Base-by-base conservation (phyloP, 2,888 invertebrate species). In the Gandaritis pyraliata region DNA sequence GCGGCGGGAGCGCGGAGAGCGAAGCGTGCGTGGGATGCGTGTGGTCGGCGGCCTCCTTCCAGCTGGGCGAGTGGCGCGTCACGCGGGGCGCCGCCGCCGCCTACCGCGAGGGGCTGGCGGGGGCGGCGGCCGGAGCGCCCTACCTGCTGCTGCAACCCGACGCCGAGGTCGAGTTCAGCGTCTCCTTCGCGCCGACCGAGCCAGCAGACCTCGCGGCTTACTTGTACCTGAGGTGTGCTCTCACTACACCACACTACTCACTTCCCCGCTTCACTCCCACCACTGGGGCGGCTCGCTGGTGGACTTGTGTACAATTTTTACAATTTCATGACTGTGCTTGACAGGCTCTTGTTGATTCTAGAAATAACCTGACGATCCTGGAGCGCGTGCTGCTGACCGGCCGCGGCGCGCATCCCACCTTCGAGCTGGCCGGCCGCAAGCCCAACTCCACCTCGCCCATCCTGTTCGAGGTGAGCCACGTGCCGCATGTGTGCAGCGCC, bases 341-440 rank as follows among this genome's bases (percentile, higher is more conserved):
- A n/a, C n/a, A n/a, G 43, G n/a, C 10, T 7, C 4, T 10, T 43
- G 0, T 1, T 11, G 33, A 1, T 49, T 39, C 4, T 83, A 95
- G 98, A 74, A 99, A 99, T 85, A 99, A 99, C 86, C 90, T 99
- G 77, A 99, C 99, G 0, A 95, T 98, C 39, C 85, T 98, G 77
- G 99, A 99, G 86, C 95, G 96, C 2, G 93, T 98, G 29, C 94
- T 96, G 78, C 86, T 99, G 65, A 94, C 94, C 59, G 98, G 97
- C 0, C 95, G 96, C 78, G 98, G 98, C 13, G 97, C 97, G 0
- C 90, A 94, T 71, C 97, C 98, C 2, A 95, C 96, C 82, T 96
- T 99, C 84, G 96, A 96, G 77, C 95, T 98, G 75, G 98, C 95
- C 18, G 98, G 97, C 77, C 94, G 96, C n/a, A 95, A 95, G 59